Base-by-base conservation (phyloP, 1,140 invertebrate genomes). In the Monomorium pharaonis region DNA sequence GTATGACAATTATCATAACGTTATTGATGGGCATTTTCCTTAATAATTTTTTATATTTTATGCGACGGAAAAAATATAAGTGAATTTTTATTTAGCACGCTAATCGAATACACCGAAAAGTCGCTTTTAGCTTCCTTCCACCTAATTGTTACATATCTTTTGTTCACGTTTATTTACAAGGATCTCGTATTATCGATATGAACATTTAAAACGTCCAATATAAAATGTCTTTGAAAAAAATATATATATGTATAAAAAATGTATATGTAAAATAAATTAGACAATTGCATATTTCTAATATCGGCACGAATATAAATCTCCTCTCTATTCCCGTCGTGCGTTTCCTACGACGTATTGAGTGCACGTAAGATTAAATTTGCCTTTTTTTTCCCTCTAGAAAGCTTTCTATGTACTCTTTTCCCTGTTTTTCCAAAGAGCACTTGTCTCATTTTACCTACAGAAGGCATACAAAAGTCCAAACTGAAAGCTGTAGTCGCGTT, bases 331-430 rank as follows among this genome's bases (percentile, higher is more conserved):
- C 37, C 24, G 33, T 70, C 24, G 24, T 58, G 37, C 51, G 18
- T 72, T 58, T 60, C 54, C n/a, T 27, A 16, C 42, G 37, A 47
- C 16, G 5, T 56, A n/a, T 16, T 14, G 42, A 67, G 18, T 62
- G 42, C 76, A 67, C 76, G 65, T 72, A 72, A 49, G 16, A 42
- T 67, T 12, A 58, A 67, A 51, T 65, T 49, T 70, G 47, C 27
- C 37, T 37, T 56, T 70, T 44, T 72, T 65, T 7, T 12, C 37
- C 21, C n/a, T 60, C 37, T 72, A 44, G 18, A 33, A 37, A 65
- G 12, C 62, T 37, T 27, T 67, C n/a, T 51, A 12, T 67, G 30
- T 49, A 18, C 21, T 21, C 14, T 81, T 42, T 42, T 42, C n/a
- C 14, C 9, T 5, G 12, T 58, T n/a, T 58, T 58, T 58, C 21